Percentiles rank a stretch among this genome's conserved stretches.
These are phyloP conservation scores for Tetraneura akinire DNA, from an alignment of 1,140 invertebrate genomes.

Conservation along the genomic window DNA sequence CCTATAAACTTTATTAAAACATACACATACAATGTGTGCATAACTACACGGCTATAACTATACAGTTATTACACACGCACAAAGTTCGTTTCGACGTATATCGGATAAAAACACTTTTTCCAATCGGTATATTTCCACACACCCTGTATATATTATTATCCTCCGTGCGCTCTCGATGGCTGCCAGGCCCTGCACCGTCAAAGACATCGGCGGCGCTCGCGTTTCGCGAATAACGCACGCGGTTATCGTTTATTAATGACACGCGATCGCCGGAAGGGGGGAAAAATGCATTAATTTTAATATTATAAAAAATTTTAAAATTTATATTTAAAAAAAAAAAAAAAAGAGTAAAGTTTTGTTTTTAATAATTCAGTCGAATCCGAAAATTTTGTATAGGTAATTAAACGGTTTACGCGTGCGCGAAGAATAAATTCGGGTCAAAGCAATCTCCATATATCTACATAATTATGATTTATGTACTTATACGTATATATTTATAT, in stretches of 20 bases:
- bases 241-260: slow-evolving; percentile 15
- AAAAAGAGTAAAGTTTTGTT: background rate
- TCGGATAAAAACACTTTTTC: too few relatives aligned
- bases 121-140: too few relatives aligned
- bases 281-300: slow-evolving; percentile 24
- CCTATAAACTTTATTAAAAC: background rate
- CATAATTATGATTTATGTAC: slow-evolving; percentile 26
- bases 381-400: slow-evolving; percentile 10
- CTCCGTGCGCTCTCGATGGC: too few relatives aligned
- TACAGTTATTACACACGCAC: background rate
- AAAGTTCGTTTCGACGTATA: too few relatives aligned
- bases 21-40: background rate
- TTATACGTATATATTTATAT: too few relatives aligned
- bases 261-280: background rate
- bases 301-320: too few relatives aligned
- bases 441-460: background rate
- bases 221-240: background rate
- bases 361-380: slow-evolving; percentile 9
- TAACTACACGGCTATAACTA: background rate
- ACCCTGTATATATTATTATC: too few relatives aligned
- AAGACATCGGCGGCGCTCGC: too few relatives aligned
- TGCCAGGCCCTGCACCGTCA: too few relatives aligned
- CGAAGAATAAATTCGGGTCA: slow-evolving; percentile 9
- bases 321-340: too few relatives aligned
- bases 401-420: slow-evolving; percentile 21